Evolutionary conservation across 2,888 invertebrate genomes (phyloP).

Genomic region (Eristalinus aeneus): DNA sequence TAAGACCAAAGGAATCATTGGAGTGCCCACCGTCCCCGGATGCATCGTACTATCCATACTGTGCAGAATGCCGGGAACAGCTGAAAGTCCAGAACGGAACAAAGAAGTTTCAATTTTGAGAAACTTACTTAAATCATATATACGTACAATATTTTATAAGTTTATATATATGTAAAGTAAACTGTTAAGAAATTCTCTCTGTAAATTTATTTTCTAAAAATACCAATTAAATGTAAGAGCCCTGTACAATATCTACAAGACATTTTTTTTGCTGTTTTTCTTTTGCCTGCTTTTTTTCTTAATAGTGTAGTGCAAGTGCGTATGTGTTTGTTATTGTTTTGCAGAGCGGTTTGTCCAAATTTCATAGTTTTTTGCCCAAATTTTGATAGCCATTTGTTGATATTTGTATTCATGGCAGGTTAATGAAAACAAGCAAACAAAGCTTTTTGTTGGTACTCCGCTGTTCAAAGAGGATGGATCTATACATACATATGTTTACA

Average conservation of each 20-base stretch:
- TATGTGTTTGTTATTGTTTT: neutral
- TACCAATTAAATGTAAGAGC: neutral
- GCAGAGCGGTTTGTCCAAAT: neutral
- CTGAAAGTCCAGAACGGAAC: neutral
- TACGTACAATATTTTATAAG: neutral
- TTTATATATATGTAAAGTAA: too few relatives aligned
- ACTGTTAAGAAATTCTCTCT: neutral
- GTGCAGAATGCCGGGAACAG: conserved; percentile 30
- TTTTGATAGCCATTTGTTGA: neutral
- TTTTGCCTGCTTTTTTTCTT: neutral
- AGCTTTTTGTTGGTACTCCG: neutral
- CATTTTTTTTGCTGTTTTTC: neutral
- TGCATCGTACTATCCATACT: conserved; percentile 28
- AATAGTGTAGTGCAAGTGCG: neutral
- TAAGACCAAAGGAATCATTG: conserved; percentile 72
- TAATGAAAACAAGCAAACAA: neutral
- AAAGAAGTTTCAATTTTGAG: conserved; percentile 48
- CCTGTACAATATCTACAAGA: neutral
- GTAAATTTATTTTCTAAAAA: neutral
- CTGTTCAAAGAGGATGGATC: neutral
- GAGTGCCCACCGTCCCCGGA: conserved; percentile 62
- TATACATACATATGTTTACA: neutral
- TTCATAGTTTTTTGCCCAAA: neutral
- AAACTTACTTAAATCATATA: neutral
- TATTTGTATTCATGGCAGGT: neutral